These are phyloP conservation scores for Gymnorhina tibicen DNA, from an alignment of 2,113 vertebrate species.

Conservation along the genomic window DNA sequence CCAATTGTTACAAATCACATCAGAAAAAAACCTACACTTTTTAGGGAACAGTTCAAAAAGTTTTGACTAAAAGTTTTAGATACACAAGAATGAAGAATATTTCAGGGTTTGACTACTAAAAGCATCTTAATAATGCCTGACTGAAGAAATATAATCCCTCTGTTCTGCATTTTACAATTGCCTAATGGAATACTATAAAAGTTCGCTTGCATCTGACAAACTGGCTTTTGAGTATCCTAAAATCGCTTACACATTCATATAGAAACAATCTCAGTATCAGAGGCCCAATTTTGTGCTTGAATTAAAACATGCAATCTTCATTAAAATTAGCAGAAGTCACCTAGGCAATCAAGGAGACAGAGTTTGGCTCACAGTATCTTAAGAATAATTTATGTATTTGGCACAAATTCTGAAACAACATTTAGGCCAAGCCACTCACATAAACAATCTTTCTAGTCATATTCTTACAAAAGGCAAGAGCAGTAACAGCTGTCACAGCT, in stretches of 20 bases:
- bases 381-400: slow-evolving; percentile 7
- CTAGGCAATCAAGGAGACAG: background rate
- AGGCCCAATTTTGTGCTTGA: background rate
- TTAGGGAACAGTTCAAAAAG: background rate
- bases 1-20: background rate
- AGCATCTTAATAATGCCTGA: background rate
- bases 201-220: background rate
- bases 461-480: slow-evolving; percentile 15
- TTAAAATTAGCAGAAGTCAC: background rate
- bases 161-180: background rate
- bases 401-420: background rate
- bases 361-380: background rate
- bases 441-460: background rate
- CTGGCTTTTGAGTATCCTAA: background rate
- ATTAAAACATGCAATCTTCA: background rate
- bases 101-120: background rate
- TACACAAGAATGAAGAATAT: background rate
- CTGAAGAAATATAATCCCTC: background rate
- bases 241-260: background rate
- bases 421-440: background rate
- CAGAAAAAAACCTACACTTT: background rate
- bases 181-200: background rate
- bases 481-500: background rate
- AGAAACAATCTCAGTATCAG: background rate
- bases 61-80: background rate